Evolutionary conservation across 2,113 vertebrate genomes (phyloP).

Genomic region (Thamnophis sirtalis): DNA sequence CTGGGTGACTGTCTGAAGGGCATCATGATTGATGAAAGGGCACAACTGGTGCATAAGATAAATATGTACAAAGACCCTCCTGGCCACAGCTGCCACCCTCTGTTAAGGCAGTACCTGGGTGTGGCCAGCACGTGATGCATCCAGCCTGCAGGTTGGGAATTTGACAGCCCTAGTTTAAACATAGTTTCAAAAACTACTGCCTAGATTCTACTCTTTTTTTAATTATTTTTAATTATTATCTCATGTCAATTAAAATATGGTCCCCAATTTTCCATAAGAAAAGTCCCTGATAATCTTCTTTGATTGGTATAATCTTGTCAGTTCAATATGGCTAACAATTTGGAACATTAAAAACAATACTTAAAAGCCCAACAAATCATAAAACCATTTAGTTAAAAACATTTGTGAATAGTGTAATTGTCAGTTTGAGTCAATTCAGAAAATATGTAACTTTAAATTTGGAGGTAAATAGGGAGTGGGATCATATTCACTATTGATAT

Average conservation of each 20-base stretch:
- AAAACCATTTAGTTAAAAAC: slow-evolving; percentile 65
- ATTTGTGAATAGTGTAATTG: slow-evolving; percentile 71
- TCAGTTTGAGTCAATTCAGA: slow-evolving; percentile 67
- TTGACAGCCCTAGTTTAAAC: neutral
- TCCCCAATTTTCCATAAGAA: slow-evolving; percentile 30
- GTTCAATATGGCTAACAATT: slow-evolving; percentile 57
- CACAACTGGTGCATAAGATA: neutral
- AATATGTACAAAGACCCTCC: neutral
- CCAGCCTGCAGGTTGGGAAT: too few relatives aligned
- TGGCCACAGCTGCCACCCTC: neutral
- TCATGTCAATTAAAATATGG: neutral
- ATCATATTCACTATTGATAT: slow-evolving; percentile 71
- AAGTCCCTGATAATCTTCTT: slow-evolving; percentile 40
- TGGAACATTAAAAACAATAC: slow-evolving; percentile 50
- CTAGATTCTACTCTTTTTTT: neutral
- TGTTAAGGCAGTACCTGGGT: neutral
- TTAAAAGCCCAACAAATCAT: slow-evolving; percentile 61
- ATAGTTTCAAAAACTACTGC: neutral
- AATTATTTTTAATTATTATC: neutral
- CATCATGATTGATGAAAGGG: neutral
- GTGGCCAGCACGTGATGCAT: too few relatives aligned
- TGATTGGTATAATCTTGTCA: slow-evolving; percentile 51
- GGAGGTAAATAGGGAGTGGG: slow-evolving; percentile 53
- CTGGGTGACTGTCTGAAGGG: neutral
- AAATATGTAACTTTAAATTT: slow-evolving; percentile 68